phyloP scores from a whole-genome alignment of 1,140 invertebrate species.

The Penaeus chinensis region DNA sequence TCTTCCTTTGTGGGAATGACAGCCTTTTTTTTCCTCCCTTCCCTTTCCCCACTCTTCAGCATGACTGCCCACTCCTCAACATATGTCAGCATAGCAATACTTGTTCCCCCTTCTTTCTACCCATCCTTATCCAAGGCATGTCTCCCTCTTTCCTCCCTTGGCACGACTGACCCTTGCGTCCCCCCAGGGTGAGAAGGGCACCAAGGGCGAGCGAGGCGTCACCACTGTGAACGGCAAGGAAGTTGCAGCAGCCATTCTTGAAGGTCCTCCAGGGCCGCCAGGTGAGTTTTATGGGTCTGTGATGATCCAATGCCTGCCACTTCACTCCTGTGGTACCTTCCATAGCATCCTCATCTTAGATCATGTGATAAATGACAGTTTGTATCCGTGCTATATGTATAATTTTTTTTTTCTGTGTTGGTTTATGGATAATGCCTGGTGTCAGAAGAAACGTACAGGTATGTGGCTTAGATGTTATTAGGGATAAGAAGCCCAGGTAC shows the following conservation, averaged over 20 bases:
- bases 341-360: too few species aligned
- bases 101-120: background rate
- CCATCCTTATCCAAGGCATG: slow-evolving; percentile 62
- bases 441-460: too few species aligned
- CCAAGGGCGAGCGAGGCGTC: slow-evolving; percentile 90
- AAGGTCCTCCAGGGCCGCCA: slow-evolving; percentile 91
- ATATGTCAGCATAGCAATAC: background rate
- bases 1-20: too few species aligned
- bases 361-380: too few species aligned
- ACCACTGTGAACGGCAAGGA: slow-evolving; percentile 90
- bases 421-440: too few species aligned
- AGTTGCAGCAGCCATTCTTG: slow-evolving; percentile 90
- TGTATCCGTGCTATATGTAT: too few species aligned
- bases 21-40: background rate
- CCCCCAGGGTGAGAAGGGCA: slow-evolving; percentile 85
- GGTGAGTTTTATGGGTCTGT: slow-evolving; percentile 73
- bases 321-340: too few species aligned
- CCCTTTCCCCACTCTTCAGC: background rate
- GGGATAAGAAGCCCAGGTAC: too few species aligned
- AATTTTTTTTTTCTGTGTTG: too few species aligned
- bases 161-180: slow-evolving; percentile 38
- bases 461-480: too few species aligned
- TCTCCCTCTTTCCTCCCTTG: slow-evolving; percentile 20
- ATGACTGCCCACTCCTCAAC: background rate
- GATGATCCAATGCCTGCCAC: too few species aligned